phyloP scores from a whole-genome alignment of 1,140 invertebrate species.

The Hirudo medicinalis region DNA sequence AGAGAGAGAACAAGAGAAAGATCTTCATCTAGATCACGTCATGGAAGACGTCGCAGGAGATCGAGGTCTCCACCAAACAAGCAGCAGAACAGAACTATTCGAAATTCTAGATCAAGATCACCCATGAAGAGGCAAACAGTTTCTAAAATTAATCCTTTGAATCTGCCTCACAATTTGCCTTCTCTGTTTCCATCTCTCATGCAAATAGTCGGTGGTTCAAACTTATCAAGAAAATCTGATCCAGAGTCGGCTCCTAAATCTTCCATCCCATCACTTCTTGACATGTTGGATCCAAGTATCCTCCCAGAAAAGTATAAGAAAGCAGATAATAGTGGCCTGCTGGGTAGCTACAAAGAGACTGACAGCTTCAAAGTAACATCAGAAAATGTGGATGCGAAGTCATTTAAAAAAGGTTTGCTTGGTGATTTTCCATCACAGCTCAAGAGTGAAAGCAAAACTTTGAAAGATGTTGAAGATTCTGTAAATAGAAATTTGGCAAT shows the following conservation, averaged over 20 bases:
- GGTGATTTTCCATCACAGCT: not conserved
- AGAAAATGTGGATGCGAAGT: not conserved
- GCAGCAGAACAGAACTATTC: not conserved
- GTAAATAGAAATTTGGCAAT: slow-evolving; percentile 4
- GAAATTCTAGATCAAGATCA: slow-evolving; percentile 6
- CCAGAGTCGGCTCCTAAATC: not conserved
- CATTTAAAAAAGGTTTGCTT: not conserved
- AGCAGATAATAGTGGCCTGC: too few species aligned
- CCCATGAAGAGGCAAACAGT: too few species aligned
- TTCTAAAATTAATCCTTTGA: slow-evolving; percentile 1
- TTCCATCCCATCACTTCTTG: not conserved
- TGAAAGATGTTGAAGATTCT: not conserved
- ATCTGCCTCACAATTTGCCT: slow-evolving; percentile 1
- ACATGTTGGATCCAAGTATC: slow-evolving; percentile 5
- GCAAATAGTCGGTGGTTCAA: not conserved
- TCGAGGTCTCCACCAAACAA: not conserved
- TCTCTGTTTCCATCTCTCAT: not conserved
- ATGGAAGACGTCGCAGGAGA: not conserved
- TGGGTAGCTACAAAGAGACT: too few species aligned
- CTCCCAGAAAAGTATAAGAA: not conserved
- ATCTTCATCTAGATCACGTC: not conserved
- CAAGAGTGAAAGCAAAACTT: not conserved
- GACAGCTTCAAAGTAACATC: too few species aligned
- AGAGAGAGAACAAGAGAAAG: not conserved
- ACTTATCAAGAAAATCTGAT: not conserved